phyloP scores from a whole-genome alignment of 2,888 invertebrate species.

The Nephrotoma guestfalica region DNA sequence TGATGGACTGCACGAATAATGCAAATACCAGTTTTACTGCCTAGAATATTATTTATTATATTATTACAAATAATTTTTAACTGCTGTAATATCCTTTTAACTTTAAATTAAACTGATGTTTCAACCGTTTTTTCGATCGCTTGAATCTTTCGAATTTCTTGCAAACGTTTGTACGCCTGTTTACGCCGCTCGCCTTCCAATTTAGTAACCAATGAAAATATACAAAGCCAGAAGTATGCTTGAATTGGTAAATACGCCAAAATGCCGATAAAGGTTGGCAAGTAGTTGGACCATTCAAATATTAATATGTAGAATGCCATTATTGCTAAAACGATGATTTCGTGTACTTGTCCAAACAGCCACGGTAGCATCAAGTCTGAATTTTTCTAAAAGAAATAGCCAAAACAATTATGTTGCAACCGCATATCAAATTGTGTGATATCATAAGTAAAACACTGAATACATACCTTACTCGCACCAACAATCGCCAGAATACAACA shows the following conservation, averaged over 20 bases:
- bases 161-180: neutral
- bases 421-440: conserved; percentile 14
- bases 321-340: neutral
- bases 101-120: too few species aligned
- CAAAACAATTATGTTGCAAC: conserved; percentile 13
- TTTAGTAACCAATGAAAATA: neutral
- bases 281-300: neutral
- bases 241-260: neutral
- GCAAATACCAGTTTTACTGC: too few species aligned
- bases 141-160: neutral
- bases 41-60: too few species aligned
- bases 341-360: conserved; percentile 12
- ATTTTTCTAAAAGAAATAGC: conserved; percentile 16
- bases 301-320: neutral
- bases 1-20: too few species aligned
- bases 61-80: too few species aligned
- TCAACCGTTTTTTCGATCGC: neutral
- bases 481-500: neutral
- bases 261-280: neutral
- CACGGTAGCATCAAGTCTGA: conserved; percentile 13
- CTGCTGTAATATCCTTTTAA: too few species aligned
- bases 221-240: neutral
- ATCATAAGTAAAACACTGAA: neutral
- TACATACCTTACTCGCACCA: neutral
- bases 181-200: neutral